A percentile compares a stretch with the other conserved stretches of the same genome.
phyloP scores from a whole-genome alignment of 2,113 vertebrate genomes.

The Dromiciops gliroides region DNA sequence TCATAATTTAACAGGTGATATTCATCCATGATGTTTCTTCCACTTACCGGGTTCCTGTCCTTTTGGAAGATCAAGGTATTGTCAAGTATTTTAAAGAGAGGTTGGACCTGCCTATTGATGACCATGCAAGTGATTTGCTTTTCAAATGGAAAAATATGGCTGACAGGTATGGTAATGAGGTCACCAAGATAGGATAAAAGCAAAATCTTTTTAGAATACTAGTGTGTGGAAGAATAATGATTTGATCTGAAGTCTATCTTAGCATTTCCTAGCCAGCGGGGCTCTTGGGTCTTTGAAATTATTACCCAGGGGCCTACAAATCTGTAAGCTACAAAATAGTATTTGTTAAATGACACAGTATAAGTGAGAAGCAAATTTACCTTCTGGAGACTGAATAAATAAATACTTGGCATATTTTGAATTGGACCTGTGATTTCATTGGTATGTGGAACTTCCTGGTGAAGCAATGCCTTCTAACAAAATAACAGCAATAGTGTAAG shows the following conservation, averaged over 20 bases:
- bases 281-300: background rate
- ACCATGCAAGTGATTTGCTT: slow-evolving; percentile 83
- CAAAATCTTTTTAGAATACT: slow-evolving; percentile 22
- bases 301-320: background rate
- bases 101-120: slow-evolving; percentile 84
- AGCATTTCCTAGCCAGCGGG: background rate
- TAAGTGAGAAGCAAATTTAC: background rate
- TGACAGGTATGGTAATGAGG: slow-evolving; percentile 82
- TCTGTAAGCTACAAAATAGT: background rate
- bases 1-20: slow-evolving; percentile 82
- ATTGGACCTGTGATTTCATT: background rate
- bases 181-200: background rate
- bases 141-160: slow-evolving; percentile 88
- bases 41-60: slow-evolving; percentile 86
- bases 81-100: slow-evolving; percentile 86
- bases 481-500: no score
- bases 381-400: background rate
- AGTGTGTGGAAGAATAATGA: background rate
- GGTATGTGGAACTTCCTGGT: background rate
- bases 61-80: slow-evolving; percentile 87
- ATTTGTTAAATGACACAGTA: background rate
- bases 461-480: background rate
- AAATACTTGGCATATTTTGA: background rate
- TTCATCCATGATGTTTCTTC: slow-evolving; percentile 88
- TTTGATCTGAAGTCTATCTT: background rate